Conservation (phyloP, 2,113 vertebrate genomes). For the Muntiacus muntjak region DNA sequence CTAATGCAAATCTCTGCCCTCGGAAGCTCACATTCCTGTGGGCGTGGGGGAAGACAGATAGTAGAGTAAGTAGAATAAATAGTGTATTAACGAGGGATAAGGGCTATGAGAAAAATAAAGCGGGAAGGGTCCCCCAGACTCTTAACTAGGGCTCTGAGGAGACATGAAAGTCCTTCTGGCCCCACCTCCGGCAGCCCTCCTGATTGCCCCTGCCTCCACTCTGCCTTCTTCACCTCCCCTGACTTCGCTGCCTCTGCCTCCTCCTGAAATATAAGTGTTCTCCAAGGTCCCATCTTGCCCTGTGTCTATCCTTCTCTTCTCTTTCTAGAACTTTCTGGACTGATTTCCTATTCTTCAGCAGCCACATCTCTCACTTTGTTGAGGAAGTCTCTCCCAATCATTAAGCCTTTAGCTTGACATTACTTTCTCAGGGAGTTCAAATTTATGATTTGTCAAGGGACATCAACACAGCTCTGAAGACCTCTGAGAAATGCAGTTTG, state of each 20-base stretch:
- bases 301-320: not conserved
- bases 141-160: not conserved
- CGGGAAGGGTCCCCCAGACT: not conserved
- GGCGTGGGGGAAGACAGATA: not conserved
- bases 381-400: not conserved
- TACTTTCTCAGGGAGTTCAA: not conserved
- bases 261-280: not conserved
- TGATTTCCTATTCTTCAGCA: not conserved
- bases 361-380: not conserved
- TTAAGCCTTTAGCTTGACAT: not conserved
- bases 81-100: not conserved
- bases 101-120: not conserved
- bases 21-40: not conserved
- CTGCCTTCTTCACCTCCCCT: not conserved
- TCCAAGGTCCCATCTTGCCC: not conserved
- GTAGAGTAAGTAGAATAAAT: not conserved
- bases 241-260: not conserved
- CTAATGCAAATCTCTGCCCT: not conserved
- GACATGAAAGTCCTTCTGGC: rapidly evolving
- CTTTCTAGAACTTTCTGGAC: not conserved
- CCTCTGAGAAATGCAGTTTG: not conserved
- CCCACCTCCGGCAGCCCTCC: not conserved
- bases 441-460: not conserved
- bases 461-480: not conserved
- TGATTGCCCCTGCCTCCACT: not conserved